Base-by-base conservation (phyloP, 2,113 vertebrate genomes). In the Brachionichthys hirsutus region DNA sequence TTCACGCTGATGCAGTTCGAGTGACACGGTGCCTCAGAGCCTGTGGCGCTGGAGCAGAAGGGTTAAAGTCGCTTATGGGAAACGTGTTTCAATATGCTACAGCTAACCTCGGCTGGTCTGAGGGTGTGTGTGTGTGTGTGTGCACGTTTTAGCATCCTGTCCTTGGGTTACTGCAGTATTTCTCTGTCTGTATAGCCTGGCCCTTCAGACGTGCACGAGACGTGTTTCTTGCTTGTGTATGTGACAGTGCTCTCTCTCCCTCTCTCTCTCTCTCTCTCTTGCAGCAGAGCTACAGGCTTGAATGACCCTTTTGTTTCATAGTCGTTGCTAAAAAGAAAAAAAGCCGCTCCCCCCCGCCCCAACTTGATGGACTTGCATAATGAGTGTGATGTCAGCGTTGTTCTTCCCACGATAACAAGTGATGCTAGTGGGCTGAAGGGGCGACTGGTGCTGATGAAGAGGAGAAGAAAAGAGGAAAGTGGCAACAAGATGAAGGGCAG, bases 381-480 rank as follows among this genome's bases (percentile, higher is more conserved):
- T 80, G 75, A 70, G 59, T 49, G 54, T 85, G 85, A 87, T 83
- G 86, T 89, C 86, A 87, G 76, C 83, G 67, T 73, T 79, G 81
- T 76, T 84, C 78, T 76, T 73, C 70, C 66, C 77, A 74, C 62
- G 20, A 80, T 84, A 85, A 85, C 78, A 75, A 78, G 88, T 84
- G 84, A 84, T 44, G 81, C 62, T 60, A 59, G 64, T 2, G 34
- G 64, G 53, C 40, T 13, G 15, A 2, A 2, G 15, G 1, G 68
- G 20, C 11, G 59, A 65, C 2, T 17, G 48, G 58, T 41, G 46
- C 12, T 15, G 35, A 56, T 36, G 49, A 14, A 19, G 46, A n/a
- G 22, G 54, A 45, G 44, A n/a, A 34, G 49, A 30, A 30, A 54
- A 60, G 40, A 24, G 43, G 19, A 34, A n/a, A 24, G n/a, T n/a